A percentile compares a stretch with the other conserved stretches of the same genome.
Conservation (phyloP, 2,797 vertebrate genomes). For the Tauraco hartlaubi region DNA sequence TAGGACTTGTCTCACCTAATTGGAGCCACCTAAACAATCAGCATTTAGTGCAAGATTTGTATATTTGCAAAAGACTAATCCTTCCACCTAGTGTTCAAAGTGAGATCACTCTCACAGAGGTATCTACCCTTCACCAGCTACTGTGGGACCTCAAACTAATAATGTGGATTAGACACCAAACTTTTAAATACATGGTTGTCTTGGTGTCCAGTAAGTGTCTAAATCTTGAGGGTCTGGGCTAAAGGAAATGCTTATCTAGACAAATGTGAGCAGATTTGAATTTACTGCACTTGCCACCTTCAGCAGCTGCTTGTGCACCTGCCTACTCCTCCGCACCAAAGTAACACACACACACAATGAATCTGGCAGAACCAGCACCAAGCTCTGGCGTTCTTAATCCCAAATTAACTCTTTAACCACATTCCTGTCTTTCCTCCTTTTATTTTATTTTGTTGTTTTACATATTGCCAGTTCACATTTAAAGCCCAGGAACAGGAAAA, state of each 20-base stretch:
- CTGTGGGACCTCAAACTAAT: not conserved
- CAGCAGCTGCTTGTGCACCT: not conserved
- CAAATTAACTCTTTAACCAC: not conserved
- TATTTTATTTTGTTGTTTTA: not conserved
- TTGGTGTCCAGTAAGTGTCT: not conserved
- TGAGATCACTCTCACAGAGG: not conserved
- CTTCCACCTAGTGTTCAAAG: not conserved
- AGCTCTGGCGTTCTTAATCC: not conserved
- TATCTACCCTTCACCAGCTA: not conserved
- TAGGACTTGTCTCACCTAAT: not conserved
- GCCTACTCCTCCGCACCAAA: not conserved
- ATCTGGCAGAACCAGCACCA: not conserved
- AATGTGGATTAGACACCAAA: not conserved
- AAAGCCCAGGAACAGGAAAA: not conserved
- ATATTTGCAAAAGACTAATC: not conserved
- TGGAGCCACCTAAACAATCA: not conserved
- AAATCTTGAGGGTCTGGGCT: not conserved
- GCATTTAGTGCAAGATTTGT: not conserved
- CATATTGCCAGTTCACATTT: not conserved
- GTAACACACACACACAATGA: not conserved
- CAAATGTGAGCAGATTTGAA: rapidly evolving
- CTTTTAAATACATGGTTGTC: not conserved
- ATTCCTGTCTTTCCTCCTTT: not conserved
- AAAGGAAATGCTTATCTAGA: not conserved
- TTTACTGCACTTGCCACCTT: not conserved